Evolutionary conservation across 2,113 vertebrate genomes (phyloP).

Genomic region (Tricholaema leucomelas): DNA sequence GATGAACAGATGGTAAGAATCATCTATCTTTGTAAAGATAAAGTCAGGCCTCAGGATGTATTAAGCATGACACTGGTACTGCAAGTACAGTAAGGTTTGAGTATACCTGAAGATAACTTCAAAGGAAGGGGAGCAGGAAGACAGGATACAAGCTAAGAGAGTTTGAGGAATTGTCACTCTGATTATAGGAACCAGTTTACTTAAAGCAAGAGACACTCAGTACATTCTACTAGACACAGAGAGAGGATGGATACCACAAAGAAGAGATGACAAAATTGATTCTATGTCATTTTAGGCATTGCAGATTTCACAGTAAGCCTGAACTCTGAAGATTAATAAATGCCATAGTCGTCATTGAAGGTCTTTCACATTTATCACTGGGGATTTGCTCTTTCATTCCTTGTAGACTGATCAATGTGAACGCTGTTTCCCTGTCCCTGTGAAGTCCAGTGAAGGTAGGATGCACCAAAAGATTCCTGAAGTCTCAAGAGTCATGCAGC

Average conservation of each 20-base stretch:
- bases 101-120: not conserved
- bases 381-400: not conserved
- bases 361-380: not conserved
- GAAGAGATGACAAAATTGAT: not conserved
- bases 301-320: not conserved
- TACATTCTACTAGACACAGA: not conserved
- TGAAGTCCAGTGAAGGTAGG: not conserved
- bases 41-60: not conserved
- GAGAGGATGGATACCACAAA: not conserved
- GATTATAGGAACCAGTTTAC: not conserved
- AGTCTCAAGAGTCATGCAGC: not conserved
- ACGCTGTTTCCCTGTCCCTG: not conserved
- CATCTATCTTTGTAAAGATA: not conserved
- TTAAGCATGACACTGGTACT: not conserved
- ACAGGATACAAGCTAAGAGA: not conserved
- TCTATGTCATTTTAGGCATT: not conserved
- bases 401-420: not conserved
- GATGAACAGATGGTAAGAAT: not conserved
- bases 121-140: not conserved
- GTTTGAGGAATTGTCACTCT: not conserved
- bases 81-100: not conserved
- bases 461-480: not conserved
- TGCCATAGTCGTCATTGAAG: not conserved
- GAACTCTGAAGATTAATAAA: not conserved
- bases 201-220: not conserved